These are phyloP conservation scores for Uloborus plumipes DNA, from an alignment of 2,888 invertebrate genomes.

Conservation along the genomic window DNA sequence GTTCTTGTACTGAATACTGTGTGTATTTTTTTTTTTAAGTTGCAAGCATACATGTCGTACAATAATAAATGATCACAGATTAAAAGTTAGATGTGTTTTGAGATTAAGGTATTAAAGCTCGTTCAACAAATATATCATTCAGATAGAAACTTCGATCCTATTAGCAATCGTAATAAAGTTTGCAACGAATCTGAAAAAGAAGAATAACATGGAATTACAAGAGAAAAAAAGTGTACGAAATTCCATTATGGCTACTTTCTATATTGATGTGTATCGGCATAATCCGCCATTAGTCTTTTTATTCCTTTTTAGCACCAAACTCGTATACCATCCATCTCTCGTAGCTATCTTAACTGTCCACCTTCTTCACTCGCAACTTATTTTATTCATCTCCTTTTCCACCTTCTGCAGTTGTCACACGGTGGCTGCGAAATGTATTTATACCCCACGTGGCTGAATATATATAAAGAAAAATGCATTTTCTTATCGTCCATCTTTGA, in stretches of 20 bases:
- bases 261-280: conserved; percentile 59
- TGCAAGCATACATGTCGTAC: too few species aligned
- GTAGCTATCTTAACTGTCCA: conserved; percentile 54
- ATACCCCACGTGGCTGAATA: conserved; percentile 49
- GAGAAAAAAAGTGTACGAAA: conserved; percentile 20
- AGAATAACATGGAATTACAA: conserved; percentile 14
- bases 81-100: too few species aligned
- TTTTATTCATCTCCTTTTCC: conserved; percentile 22
- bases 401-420: conserved; percentile 52
- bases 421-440: conserved; percentile 56
- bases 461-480: conserved; percentile 59
- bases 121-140: too few species aligned
- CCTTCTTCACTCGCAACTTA: conserved; percentile 36
- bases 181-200: neutral
- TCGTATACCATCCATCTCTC: conserved; percentile 50
- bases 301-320: conserved; percentile 17
- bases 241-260: conserved; percentile 30
- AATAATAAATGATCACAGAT: too few species aligned
- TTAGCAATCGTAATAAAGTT: too few species aligned
- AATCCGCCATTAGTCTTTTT: conserved; percentile 41
- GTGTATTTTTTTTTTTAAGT: too few species aligned
- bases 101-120: too few species aligned
- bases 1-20: too few species aligned
- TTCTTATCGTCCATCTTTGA: conserved; percentile 61
- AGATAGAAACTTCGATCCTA: too few species aligned